Evolutionary conservation across 2,797 vertebrate genomes (phyloP), one percentile per base, ranked within the genome.

Genomic region (Pelobates cultripes): DNA sequence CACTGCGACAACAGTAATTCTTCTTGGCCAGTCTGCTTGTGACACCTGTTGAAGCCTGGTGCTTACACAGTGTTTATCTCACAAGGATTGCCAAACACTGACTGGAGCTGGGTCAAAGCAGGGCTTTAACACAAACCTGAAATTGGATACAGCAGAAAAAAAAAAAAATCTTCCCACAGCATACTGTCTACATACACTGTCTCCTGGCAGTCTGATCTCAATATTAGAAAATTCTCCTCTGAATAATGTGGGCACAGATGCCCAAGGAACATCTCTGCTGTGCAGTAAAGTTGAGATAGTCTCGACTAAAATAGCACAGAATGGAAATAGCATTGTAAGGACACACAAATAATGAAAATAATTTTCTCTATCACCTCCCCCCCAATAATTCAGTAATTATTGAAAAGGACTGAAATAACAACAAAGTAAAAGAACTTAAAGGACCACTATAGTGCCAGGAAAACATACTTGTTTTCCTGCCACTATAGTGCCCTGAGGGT

Each of bases 91-190:
- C 13, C 60, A 73, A 66, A 40, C 45, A 43, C 6, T 51, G 28
- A 42, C 60, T 64, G 10, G 10, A 28, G 43, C 40, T 3, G 17
- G 57, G 12, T 77, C 44, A 57, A 44, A 41, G 45, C 43, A 40
- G 57, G 40, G 12, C 45, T 43, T 3, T 4, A 70, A 43, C 14
- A 78, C 44, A 45, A 15, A 10, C 70, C 51, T 68, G 76, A 70
- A 70, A 83, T 10, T 17, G 7, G 70, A 82, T 77, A 73, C 28
- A 57, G 63, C 12, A 68, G n/a, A 78, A 60, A 75, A 63, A 51
- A 51, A 51, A n/a, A 78, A 60, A 75, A 53, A 79, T 83, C 70
- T 78, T 83, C 71, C 40, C 76, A 78, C 73, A 70, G 57, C 17
- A 76, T 10, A 51, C 17, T 66, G n/a, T n/a, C n/a, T n/a, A n/a